Evolutionary conservation across 2,797 vertebrate species (phyloP).

Genomic region (Scyliorhinus canicula): DNA sequence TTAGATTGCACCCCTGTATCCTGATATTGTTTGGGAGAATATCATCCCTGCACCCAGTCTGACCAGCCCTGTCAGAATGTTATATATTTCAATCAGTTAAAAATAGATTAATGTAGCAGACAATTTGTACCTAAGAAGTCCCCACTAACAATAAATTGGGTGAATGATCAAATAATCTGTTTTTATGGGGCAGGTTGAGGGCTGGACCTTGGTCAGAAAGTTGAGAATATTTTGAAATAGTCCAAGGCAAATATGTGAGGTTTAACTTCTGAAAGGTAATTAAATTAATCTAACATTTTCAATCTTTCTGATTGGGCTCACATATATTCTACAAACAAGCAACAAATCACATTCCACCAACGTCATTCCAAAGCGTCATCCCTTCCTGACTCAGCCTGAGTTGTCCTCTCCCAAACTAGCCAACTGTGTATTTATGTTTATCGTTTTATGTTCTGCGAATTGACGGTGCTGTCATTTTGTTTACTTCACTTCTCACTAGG

Average conservation of each 20-base stretch:
- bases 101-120: not conserved
- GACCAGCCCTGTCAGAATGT: no score
- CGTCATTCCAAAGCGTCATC: not conserved
- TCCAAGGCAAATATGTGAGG: not conserved
- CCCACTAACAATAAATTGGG: not conserved
- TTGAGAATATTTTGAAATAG: not conserved
- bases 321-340: not conserved
- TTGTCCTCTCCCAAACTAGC: not conserved
- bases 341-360: not conserved
- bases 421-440: not conserved
- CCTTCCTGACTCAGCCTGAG: not conserved
- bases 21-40: no score
- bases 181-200: not conserved
- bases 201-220: not conserved
- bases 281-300: not conserved
- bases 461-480: not conserved
- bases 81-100: no score
- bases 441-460: not conserved
- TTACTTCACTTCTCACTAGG: not conserved
- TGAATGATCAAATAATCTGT: not conserved
- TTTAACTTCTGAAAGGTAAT: not conserved
- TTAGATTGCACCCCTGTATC: no score
- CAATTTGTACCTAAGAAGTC: not conserved
- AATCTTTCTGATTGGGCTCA: not conserved
- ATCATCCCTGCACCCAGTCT: no score